These are phyloP conservation scores for Oreonectes daqikongensis DNA, from an alignment of 2,797 vertebrate genomes.

Conservation along the genomic window DNA sequence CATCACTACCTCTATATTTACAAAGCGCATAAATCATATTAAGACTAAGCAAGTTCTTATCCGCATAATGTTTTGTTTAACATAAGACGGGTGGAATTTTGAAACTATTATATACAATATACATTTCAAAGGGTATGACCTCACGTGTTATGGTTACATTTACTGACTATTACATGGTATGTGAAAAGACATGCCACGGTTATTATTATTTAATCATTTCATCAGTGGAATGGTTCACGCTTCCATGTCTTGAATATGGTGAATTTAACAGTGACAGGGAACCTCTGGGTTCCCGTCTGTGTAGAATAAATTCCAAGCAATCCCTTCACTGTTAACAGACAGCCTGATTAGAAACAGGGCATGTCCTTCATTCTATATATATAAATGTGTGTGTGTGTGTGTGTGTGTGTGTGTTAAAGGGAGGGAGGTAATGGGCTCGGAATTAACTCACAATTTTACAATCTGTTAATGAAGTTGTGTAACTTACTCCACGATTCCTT, in stretches of 20 bases:
- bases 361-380: slow-evolving; percentile 52
- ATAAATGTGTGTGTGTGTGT: neutral
- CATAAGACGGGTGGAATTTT: slow-evolving; percentile 5
- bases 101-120: neutral
- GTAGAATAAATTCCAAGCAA: slow-evolving; percentile 50
- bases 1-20: slow-evolving; percentile 29
- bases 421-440: slow-evolving; percentile 53
- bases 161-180: slow-evolving; percentile 8
- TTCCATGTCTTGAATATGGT: slow-evolving; percentile 20
- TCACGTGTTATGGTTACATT: slow-evolving; percentile 29
- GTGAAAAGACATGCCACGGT: slow-evolving; percentile 1
- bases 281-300: slow-evolving; percentile 51
- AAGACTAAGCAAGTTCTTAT: slow-evolving; percentile 15
- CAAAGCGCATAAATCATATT: slow-evolving; percentile 7
- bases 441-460: slow-evolving; percentile 58
- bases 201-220: slow-evolving; percentile 33
- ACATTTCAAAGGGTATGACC: neutral
- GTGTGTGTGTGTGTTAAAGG: neutral
- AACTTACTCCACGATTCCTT: slow-evolving; percentile 43
- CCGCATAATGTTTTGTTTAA: slow-evolving; percentile 6
- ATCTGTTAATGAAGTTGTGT: slow-evolving; percentile 58
- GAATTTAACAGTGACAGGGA: slow-evolving; percentile 27
- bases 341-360: slow-evolving; percentile 62
- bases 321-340: slow-evolving; percentile 35
- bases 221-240: slow-evolving; percentile 26